These are phyloP conservation scores for Gymnorhina tibicen DNA, from an alignment of 2,113 vertebrate genomes.

Conservation along the genomic window DNA sequence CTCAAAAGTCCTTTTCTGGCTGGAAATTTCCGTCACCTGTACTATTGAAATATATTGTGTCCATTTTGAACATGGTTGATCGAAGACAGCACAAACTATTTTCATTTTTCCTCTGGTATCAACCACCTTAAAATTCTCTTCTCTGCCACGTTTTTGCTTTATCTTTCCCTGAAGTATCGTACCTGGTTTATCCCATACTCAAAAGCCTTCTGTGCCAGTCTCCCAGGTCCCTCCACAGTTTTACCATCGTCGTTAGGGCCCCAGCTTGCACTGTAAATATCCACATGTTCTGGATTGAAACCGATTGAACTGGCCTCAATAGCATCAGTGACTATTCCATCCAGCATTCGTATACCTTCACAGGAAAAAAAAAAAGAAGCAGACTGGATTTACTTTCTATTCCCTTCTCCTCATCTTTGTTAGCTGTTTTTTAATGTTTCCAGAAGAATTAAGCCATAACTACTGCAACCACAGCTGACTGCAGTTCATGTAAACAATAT, in stretches of 20 bases:
- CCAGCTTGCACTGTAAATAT: constrained; percentile 99
- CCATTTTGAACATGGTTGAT: background rate
- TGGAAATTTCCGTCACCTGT: background rate
- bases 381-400: background rate
- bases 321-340: constrained; percentile 95
- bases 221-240: constrained; percentile 94
- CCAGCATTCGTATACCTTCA: constrained; percentile 94
- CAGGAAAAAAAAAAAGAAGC: background rate
- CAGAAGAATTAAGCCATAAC: background rate
- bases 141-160: background rate
- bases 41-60: background rate
- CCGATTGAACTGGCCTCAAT: constrained; percentile 98
- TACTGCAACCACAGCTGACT: background rate
- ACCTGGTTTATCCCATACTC: constrained; percentile 96
- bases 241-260: constrained; percentile 97
- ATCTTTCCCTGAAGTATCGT: background rate
- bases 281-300: constrained; percentile 92
- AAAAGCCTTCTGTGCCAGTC: constrained; percentile 94
- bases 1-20: background rate
- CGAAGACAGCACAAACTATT: background rate
- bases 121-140: background rate
- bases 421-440: background rate
- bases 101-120: background rate
- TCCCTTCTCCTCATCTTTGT: background rate
- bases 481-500: background rate